A percentile compares a stretch with the other conserved stretches of the same genome.
These are phyloP conservation scores for Icerya purchasi DNA, from an alignment of 2,888 invertebrate genomes.

Conservation along the genomic window DNA sequence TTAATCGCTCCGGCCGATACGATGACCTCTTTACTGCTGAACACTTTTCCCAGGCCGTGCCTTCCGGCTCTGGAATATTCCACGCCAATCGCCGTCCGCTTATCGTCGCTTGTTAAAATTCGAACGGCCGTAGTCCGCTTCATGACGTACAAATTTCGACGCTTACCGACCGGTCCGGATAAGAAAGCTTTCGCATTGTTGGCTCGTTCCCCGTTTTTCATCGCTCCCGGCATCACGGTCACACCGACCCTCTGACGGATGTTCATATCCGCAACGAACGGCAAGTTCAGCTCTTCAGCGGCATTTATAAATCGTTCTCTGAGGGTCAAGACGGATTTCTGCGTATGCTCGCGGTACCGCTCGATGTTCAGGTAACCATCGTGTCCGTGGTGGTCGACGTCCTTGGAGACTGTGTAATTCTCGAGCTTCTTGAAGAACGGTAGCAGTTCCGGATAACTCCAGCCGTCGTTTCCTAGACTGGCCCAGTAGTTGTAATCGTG, in stretches of 20 bases:
- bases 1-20: slow-evolving; percentile 9
- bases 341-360: not conserved
- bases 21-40: slow-evolving; percentile 1
- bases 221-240: slow-evolving; percentile 1
- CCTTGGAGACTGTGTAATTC: too few species aligned
- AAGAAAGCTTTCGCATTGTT: slow-evolving; percentile 28
- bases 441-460: too few species aligned
- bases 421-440: too few species aligned
- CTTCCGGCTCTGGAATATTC: not conserved
- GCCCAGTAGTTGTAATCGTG: too few species aligned
- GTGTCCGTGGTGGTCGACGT: slow-evolving; percentile 7
- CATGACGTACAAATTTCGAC: slow-evolving; percentile 36
- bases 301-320: not conserved
- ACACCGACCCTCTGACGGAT: not conserved
- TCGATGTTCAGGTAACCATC: slow-evolving; percentile 4
- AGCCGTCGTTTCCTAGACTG: too few species aligned
- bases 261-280: not conserved
- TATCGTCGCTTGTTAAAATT: slow-evolving; percentile 22
- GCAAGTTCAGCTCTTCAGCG: slow-evolving; percentile 3
- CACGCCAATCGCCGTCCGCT: slow-evolving; percentile 2
- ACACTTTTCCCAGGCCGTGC: not conserved
- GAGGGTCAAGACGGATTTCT: not conserved
- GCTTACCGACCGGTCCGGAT: slow-evolving; percentile 27
- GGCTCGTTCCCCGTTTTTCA: slow-evolving; percentile 23
- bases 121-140: slow-evolving; percentile 34